These are phyloP conservation scores for Indri indri DNA, from an alignment of 2,113 vertebrate genomes.

Conservation along the genomic window DNA sequence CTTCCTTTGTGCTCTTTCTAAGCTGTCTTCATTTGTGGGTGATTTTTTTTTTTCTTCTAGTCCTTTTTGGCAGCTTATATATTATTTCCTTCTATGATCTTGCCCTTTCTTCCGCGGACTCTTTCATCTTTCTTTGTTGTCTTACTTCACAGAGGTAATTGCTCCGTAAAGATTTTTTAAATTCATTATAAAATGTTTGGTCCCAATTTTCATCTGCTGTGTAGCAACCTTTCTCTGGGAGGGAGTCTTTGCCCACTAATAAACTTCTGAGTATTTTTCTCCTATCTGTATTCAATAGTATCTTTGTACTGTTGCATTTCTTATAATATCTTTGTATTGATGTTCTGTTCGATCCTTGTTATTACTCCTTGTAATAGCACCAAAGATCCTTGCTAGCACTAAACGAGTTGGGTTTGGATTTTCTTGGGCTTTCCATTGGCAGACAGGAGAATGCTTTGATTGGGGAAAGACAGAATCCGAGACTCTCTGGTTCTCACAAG, in stretches of 20 bases:
- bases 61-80: not conserved
- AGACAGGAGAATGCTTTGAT: not conserved
- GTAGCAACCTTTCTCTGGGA: not conserved
- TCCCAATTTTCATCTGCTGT: not conserved
- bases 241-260: not conserved
- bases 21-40: not conserved
- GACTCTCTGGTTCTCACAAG: not conserved
- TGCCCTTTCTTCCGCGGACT: not conserved
- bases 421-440: not conserved
- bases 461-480: not conserved
- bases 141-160: not conserved
- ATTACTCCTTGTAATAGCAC: not conserved
- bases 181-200: not conserved
- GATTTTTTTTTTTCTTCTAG: not conserved
- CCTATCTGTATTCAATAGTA: not conserved
- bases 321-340: not conserved
- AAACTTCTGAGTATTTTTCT: not conserved
- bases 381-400: not conserved
- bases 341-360: not conserved
- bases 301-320: not conserved
- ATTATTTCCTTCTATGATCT: not conserved
- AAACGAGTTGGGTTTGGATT: not conserved
- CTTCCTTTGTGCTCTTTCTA: not conserved
- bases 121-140: not conserved
- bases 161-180: conserved; percentile 7